Percentiles rank a stretch among this genome's conserved stretches.
Conservation (phyloP, 2,888 invertebrate species). For the Drosophila emarginata region DNA sequence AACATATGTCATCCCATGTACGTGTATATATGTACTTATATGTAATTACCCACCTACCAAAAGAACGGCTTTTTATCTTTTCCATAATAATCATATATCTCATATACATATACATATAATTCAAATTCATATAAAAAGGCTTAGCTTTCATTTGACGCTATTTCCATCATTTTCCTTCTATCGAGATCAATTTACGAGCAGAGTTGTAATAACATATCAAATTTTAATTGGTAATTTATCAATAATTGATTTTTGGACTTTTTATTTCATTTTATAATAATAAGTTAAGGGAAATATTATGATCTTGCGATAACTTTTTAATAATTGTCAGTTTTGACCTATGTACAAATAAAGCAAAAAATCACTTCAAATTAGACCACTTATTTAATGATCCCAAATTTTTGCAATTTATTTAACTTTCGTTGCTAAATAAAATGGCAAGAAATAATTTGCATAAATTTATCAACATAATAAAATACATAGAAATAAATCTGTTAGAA, state of each 20-base stretch:
- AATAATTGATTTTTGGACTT: background rate
- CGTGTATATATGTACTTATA: slow-evolving; percentile 72
- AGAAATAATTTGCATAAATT: too few species aligned
- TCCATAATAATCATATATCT: slow-evolving; percentile 14
- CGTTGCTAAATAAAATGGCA: too few species aligned
- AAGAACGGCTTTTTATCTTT: slow-evolving; percentile 46
- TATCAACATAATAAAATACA: too few species aligned
- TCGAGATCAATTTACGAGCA: background rate
- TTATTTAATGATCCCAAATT: too few species aligned
- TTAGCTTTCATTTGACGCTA: slow-evolving; percentile 70
- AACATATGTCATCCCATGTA: slow-evolving; percentile 41
- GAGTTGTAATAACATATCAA: background rate
- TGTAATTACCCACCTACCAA: slow-evolving; percentile 39
- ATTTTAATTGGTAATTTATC: background rate
- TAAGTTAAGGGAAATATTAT: too few species aligned
- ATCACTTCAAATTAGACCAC: too few species aligned
- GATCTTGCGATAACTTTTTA: too few species aligned
- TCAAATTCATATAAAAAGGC: slow-evolving; percentile 43
- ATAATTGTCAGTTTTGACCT: too few species aligned
- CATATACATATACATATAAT: slow-evolving; percentile 12
- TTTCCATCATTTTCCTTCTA: background rate
- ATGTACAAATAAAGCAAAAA: too few species aligned
- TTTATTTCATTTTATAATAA: background rate
- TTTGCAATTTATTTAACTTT: too few species aligned
- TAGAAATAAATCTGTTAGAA: too few species aligned